Conservation (phyloP, 2,797 vertebrate species). For the Natrix natrix region DNA sequence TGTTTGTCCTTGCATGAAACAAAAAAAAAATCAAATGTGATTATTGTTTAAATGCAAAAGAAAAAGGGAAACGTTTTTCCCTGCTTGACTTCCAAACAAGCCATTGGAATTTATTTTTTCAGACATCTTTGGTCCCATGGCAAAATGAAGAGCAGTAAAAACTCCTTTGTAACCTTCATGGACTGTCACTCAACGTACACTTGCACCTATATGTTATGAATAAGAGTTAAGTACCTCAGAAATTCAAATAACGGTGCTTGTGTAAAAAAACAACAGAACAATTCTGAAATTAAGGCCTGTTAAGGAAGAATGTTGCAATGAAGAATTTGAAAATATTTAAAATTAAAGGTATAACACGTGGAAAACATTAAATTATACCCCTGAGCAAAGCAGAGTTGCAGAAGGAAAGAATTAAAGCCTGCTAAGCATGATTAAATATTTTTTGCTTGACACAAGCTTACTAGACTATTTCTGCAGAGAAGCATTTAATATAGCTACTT, state of each 20-base stretch:
- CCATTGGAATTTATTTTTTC: neutral
- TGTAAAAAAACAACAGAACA: neutral
- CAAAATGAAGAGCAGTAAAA: neutral
- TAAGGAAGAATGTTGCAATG: neutral
- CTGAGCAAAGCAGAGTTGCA: neutral
- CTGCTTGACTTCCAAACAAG: neutral
- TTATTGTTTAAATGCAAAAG: neutral
- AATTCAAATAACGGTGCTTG: neutral
- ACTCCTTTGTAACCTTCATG: neutral
- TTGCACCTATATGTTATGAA: neutral
- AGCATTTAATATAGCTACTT: neutral
- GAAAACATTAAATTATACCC: neutral
- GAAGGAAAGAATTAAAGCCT: neutral
- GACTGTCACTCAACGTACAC: neutral
- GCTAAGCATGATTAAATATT: neutral
- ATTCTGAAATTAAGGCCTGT: neutral
- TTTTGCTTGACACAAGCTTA: neutral
- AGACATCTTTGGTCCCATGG: neutral
- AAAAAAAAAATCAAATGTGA: neutral
- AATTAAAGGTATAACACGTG: neutral
- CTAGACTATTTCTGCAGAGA: neutral
- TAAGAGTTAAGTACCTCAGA: neutral
- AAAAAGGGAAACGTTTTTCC: neutral
- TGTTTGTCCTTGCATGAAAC: neutral
- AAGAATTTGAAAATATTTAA: neutral